Evolutionary conservation across 2,888 invertebrate genomes (phyloP), one percentile per base, ranked within the genome.

Genomic region (Argynnis bischoffii): DNA sequence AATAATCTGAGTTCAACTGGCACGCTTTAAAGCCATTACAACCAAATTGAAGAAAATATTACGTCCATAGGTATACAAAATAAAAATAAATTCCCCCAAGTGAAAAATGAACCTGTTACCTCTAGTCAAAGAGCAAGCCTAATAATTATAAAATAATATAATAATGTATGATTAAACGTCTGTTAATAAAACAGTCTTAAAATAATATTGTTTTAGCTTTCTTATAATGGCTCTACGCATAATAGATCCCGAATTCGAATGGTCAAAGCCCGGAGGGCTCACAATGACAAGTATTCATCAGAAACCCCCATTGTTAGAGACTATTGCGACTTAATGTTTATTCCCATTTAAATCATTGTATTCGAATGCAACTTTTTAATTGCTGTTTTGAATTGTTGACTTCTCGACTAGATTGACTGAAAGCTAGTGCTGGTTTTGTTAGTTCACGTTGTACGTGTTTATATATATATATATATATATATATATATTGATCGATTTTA

Each of bases 221-320:
- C 67, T 70, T 64, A 67, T 61, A 67, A 64, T 69, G 48, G 60
- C 13, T 64, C 55, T 61, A 70, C 69, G 67, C 67, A 67, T 64
- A 70, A 70, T 70, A 55, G 69, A 55, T 54, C 55, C 69, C 67
- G 56, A 67, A 70, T 47, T 70, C 60, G 55, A 70, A 70, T 61
- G 67, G 69, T 53, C 64, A 64, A 57, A 57, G 46, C 64, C 69
- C 60, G 35, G 53, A 56, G 64, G 67, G 47, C 26, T 59, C 35
- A 41, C 35, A 41, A 41, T 59, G 59, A 48, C 59, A 59, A 59
- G 26, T 59, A 59, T 26, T 48, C 59, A 57, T 57, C 47, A 48
- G 21, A 47, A 59, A 59, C n/a, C 47, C 15, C n/a, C 67, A 70
- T 70, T 70, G 70, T 70, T 67, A 57, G 14, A 21, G 64, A 65